Evolutionary conservation across 2,113 vertebrate species (phyloP).

Genomic region (Stictonetta naevosa): DNA sequence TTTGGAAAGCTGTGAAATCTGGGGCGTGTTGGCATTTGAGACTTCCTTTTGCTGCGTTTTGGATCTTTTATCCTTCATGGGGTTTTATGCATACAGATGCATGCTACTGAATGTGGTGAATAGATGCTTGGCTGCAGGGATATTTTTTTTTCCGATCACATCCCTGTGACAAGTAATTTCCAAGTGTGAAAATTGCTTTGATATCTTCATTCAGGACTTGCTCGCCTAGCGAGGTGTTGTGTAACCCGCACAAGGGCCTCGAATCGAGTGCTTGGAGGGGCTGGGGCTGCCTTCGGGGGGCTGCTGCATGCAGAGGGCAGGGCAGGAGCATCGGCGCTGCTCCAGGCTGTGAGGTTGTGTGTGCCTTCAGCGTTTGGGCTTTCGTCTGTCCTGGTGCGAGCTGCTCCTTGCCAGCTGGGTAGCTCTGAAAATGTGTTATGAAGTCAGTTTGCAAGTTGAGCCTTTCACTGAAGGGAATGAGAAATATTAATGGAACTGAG

Average conservation of each 20-base stretch:
- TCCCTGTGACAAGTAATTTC: conserved; percentile 28
- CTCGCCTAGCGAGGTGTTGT: not conserved
- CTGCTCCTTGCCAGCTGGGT: not conserved
- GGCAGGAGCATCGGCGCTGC: rapidly evolving
- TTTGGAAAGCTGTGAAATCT: not conserved
- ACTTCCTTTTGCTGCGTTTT: not conserved
- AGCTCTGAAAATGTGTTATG: not conserved
- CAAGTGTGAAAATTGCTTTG: conserved; percentile 40
- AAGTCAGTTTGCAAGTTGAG: not conserved
- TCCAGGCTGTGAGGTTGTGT: rapidly evolving
- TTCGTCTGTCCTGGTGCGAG: rapidly evolving
- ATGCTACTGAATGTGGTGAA: not conserved
- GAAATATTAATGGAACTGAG: not conserved
- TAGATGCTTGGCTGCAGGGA: conserved; percentile 8
- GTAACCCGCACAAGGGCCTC: not conserved
- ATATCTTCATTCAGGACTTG: not conserved
- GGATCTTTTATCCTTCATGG: not conserved
- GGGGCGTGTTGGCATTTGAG: not conserved
- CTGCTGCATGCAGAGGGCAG: rapidly evolving
- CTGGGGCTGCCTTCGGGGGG: rapidly evolving
- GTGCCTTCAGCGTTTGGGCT: rapidly evolving
- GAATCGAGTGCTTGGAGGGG: not conserved
- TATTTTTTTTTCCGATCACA: not conserved
- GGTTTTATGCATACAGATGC: not conserved
- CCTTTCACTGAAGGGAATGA: not conserved